Percentiles rank a stretch among this genome's conserved stretches.
Evolutionary conservation across 2,113 vertebrate species (phyloP).

Genomic region (Cyanoramphus novaezelandiae): DNA sequence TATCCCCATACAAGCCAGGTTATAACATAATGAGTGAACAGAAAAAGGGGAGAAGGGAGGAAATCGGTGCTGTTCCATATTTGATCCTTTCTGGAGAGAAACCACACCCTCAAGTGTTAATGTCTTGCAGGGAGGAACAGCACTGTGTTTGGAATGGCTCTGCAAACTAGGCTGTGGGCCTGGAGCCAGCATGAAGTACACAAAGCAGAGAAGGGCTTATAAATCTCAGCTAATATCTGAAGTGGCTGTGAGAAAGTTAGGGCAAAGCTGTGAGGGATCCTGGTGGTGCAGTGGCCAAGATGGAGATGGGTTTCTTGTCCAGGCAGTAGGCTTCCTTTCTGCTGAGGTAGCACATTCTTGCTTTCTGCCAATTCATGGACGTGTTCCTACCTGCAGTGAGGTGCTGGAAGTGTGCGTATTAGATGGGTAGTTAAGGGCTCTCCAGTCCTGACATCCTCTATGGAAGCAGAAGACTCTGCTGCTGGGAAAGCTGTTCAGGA

Average conservation of each 20-base stretch:
- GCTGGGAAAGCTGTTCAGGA: neutral
- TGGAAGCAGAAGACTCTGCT: neutral
- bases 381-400: neutral
- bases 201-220: neutral
- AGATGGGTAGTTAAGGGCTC: neutral
- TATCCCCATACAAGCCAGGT: neutral
- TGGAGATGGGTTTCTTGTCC: neutral
- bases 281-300: neutral
- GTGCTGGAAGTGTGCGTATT: neutral
- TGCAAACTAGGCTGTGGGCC: neutral
- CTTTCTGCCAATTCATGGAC: neutral
- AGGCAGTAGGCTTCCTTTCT: neutral
- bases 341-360: conserved; percentile 11
- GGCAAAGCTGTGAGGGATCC: neutral
- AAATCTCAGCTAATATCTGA: neutral
- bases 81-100: neutral
- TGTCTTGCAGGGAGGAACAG: neutral
- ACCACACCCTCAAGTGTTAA: conserved; percentile 42
- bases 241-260: neutral
- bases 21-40: fast-evolving
- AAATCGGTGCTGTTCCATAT: fast-evolving
- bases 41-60: neutral
- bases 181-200: neutral
- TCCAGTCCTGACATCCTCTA: neutral
- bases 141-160: neutral